phyloP scores from a whole-genome alignment of 2,797 vertebrate species.

The Lateolabrax maculatus region DNA sequence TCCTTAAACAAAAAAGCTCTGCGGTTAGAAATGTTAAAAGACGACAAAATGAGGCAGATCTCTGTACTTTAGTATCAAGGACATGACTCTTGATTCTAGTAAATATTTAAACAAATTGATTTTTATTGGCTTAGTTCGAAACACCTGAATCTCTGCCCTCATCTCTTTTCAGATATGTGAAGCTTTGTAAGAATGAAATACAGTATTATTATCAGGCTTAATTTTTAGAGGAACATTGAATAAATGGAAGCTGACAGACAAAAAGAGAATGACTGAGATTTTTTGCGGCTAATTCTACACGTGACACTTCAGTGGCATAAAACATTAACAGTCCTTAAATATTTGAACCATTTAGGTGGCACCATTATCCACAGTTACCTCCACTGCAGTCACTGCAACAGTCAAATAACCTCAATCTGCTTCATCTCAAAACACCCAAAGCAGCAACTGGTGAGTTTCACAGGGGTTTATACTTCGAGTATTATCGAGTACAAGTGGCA shows the following conservation, averaged over 20 bases:
- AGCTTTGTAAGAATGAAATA: background rate
- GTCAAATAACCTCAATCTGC: background rate
- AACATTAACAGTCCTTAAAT: conserved; percentile 38
- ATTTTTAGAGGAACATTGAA: background rate
- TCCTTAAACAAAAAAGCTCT: background rate
- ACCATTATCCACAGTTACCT: background rate
- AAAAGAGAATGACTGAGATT: background rate
- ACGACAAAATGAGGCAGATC: background rate
- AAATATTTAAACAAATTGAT: background rate
- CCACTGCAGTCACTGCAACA: background rate
- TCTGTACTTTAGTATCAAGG: background rate
- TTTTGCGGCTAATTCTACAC: background rate
- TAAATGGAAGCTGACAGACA: background rate
- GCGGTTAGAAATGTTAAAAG: too few relatives aligned
- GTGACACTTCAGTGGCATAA: conserved; percentile 16
- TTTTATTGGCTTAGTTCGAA: background rate
- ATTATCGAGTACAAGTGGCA: background rate
- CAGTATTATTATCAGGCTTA: background rate
- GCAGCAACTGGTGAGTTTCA: background rate
- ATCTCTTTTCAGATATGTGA: background rate
- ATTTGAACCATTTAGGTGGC: conserved; percentile 24
- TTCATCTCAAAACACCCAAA: background rate
- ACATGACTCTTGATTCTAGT: background rate
- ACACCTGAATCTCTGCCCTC: too few relatives aligned
- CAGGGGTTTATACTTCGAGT: background rate